Conservation (phyloP, 2,113 vertebrate species). For the Colius striatus region DNA sequence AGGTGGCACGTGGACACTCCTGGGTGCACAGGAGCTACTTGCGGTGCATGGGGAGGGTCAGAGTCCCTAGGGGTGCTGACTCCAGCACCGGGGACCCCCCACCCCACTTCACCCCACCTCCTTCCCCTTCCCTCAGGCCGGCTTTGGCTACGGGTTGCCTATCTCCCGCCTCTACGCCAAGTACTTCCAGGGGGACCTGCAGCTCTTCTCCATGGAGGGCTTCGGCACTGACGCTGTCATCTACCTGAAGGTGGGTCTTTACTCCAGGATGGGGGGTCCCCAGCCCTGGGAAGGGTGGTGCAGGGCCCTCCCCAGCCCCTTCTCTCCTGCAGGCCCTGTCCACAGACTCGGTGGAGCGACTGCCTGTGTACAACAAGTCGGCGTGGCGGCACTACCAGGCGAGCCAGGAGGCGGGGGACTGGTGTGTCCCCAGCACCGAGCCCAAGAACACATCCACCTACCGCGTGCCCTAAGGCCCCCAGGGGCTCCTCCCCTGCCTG, state of each 20-base stretch:
- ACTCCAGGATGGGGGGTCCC: background rate
- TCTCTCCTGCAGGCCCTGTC: slow-evolving; percentile 85
- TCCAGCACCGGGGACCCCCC: background rate
- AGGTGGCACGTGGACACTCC: accelerated
- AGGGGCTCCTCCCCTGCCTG: background rate
- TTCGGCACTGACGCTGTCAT: slow-evolving; percentile 92
- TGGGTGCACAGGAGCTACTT: background rate
- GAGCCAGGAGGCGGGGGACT: slow-evolving; percentile 90
- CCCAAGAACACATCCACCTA: slow-evolving; percentile 89
- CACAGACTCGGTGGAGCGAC: slow-evolving; percentile 91
- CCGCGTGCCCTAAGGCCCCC: slow-evolving; percentile 54
- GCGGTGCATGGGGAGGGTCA: background rate
- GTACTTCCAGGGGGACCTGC: slow-evolving; percentile 96
- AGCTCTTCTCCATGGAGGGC: slow-evolving; percentile 96
- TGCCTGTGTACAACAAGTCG: slow-evolving; percentile 95
- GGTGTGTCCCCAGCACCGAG: slow-evolving; percentile 92
- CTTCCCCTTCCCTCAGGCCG: slow-evolving; percentile 76
- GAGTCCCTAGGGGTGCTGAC: background rate
- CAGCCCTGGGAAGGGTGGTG: accelerated
- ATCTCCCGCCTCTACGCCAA: slow-evolving; percentile 95
- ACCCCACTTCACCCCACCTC: too few relatives aligned
- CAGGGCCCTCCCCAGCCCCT: background rate
- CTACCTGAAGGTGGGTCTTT: slow-evolving; percentile 71
- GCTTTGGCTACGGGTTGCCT: slow-evolving; percentile 93
- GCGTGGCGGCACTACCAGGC: slow-evolving; percentile 92